Conservation (phyloP, 2,113 vertebrate genomes). For the Turnix velox region DNA sequence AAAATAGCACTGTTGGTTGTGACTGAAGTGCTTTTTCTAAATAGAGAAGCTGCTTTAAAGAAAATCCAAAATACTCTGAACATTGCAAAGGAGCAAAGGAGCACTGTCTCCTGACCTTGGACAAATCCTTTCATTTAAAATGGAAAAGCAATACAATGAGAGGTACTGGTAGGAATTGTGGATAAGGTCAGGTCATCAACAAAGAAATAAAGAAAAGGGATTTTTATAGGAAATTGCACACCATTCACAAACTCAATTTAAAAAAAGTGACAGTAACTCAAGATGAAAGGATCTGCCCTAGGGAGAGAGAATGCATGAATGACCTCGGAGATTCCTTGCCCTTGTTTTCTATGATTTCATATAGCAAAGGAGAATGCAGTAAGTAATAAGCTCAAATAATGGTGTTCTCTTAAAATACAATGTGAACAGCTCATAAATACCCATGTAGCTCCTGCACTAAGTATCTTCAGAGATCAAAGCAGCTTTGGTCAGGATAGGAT, state of each 20-base stretch:
- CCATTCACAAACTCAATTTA: constrained; percentile 37
- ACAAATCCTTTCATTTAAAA: constrained; percentile 29
- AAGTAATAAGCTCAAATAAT: background rate
- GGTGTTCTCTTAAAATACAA: background rate
- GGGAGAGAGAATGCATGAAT: constrained; percentile 30
- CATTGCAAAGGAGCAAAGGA: accelerated
- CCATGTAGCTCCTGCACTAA: background rate
- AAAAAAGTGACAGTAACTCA: constrained; percentile 17
- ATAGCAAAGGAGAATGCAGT: background rate
- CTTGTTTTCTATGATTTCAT: constrained; percentile 34
- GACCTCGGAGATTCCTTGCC: constrained; percentile 19
- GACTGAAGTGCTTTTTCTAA: background rate
- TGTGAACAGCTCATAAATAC: background rate
- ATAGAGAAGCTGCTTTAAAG: background rate
- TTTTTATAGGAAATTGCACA: constrained; percentile 48
- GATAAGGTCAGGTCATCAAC: background rate
- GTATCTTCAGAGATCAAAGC: background rate
- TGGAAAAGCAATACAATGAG: constrained; percentile 28
- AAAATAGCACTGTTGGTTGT: background rate
- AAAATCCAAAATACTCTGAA: background rate
- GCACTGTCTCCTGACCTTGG: constrained; percentile 16
- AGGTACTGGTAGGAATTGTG: background rate
- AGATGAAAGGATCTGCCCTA: constrained; percentile 41
- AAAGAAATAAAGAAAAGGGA: constrained; percentile 14
- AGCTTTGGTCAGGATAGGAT: background rate